These are phyloP conservation scores for Bellardia pandia DNA, from an alignment of 2,888 invertebrate genomes.

Conservation along the genomic window DNA sequence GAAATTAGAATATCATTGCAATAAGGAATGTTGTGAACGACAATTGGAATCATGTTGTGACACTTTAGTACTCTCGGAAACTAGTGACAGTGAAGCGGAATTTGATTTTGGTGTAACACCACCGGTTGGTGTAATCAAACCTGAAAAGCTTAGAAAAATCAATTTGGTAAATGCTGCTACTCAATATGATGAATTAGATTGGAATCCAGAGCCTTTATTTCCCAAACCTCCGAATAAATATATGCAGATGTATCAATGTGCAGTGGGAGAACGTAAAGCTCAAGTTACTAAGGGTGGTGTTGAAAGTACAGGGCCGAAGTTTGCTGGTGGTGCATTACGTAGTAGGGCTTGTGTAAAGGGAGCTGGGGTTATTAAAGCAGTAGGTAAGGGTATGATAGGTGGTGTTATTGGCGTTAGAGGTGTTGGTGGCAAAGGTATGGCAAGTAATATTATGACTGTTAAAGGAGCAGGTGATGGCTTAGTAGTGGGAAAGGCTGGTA, in stretches of 20 bases:
- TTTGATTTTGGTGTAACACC: conserved; percentile 90
- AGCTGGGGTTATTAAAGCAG: conserved; percentile 9
- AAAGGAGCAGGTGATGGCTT: conserved; percentile 60
- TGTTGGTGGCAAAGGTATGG: neutral
- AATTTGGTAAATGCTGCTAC: conserved; percentile 86
- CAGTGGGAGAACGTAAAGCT: conserved; percentile 76
- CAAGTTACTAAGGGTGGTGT: conserved; percentile 46
- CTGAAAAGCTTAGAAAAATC: conserved; percentile 85
- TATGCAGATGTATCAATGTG: conserved; percentile 78
- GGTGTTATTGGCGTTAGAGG: conserved; percentile 31
- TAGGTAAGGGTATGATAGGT: neutral
- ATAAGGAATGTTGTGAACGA: conserved; percentile 83
- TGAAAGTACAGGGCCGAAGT: conserved; percentile 32
- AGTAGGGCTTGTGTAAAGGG: conserved; percentile 33
- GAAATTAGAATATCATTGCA: conserved; percentile 85
- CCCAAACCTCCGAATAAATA: conserved; percentile 78
- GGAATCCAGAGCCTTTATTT: conserved; percentile 78
- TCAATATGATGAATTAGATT: conserved; percentile 87
- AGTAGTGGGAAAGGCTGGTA: conserved; percentile 26
- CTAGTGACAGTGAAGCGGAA: conserved; percentile 86
- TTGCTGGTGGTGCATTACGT: conserved; percentile 7
- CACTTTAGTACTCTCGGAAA: conserved; percentile 80
- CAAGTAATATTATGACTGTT: conserved; percentile 11
- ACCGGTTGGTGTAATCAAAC: conserved; percentile 88
- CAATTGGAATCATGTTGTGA: conserved; percentile 76